Percentiles rank a stretch among this genome's conserved stretches.
These are phyloP conservation scores for Gracilinanus agilis DNA, from an alignment of 2,113 vertebrate species.

Conservation along the genomic window DNA sequence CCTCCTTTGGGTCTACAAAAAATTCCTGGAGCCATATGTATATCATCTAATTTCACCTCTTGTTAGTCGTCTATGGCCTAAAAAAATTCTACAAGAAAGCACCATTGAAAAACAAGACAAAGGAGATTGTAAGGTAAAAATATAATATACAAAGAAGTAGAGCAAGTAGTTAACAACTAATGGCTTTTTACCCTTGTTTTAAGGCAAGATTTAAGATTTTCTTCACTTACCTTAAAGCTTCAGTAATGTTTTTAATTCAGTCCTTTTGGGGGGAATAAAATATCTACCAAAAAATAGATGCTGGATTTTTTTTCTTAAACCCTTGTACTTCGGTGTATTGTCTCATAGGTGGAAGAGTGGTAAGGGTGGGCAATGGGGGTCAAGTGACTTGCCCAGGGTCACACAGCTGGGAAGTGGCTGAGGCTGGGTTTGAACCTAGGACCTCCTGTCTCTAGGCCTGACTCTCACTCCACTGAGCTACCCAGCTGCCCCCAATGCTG, in stretches of 20 bases:
- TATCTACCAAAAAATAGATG: background rate
- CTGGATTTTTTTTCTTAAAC: no score
- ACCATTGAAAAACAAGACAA: slow-evolving; percentile 54
- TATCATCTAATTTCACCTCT: slow-evolving; percentile 94
- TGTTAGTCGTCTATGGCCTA: slow-evolving; percentile 89
- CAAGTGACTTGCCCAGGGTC: no score
- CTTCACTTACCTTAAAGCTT: slow-evolving; percentile 11
- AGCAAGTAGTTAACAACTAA: background rate
- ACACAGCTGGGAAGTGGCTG: no score
- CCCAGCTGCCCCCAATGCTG: no score
- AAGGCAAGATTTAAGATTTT: slow-evolving; percentile 8
- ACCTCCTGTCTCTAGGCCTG: no score
- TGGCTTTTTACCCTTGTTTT: slow-evolving; percentile 26
- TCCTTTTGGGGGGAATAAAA: slow-evolving; percentile 13
- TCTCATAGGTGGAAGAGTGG: no score
- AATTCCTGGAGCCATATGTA: slow-evolving; percentile 94
- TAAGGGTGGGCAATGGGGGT: no score
- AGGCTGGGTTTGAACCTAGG: no score
- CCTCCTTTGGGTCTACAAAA: slow-evolving; percentile 98
- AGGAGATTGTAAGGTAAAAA: slow-evolving; percentile 84
- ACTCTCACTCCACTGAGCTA: no score
- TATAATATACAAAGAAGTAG: background rate
- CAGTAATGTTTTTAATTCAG: slow-evolving; percentile 23
- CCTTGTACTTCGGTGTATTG: no score
- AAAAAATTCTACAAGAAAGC: slow-evolving; percentile 83